Evolutionary conservation across 2,113 vertebrate genomes (phyloP).

Genomic region (Eulacestoma nigropectus): DNA sequence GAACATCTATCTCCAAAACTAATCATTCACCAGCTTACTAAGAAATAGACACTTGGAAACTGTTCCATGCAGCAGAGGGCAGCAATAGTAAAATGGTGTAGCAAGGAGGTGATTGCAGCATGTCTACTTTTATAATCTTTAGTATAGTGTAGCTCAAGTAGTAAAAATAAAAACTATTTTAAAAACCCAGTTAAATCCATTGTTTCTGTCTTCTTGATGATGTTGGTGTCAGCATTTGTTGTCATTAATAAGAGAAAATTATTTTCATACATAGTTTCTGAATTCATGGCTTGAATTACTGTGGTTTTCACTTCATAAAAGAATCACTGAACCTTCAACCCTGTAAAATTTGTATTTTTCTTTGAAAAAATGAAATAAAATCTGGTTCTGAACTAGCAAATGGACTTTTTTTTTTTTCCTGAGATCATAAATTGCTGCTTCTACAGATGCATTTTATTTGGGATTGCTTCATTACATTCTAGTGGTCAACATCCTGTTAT

Average conservation of each 20-base stretch:
- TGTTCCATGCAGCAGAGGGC: conserved; percentile 33
- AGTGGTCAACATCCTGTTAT: not conserved
- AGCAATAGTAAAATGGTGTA: not conserved
- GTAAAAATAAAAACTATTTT: not conserved
- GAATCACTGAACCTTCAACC: not conserved
- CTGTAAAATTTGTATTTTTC: not conserved
- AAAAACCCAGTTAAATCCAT: not conserved
- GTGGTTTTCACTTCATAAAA: not conserved
- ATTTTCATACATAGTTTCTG: not conserved
- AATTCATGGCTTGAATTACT: not conserved
- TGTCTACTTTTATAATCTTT: not conserved
- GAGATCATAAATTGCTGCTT: not conserved
- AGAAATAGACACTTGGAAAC: not conserved
- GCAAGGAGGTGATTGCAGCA: not conserved
- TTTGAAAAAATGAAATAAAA: not conserved
- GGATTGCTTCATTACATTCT: conserved; percentile 30
- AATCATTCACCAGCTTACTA: not conserved
- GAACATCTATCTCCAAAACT: not conserved
- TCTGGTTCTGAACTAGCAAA: not conserved
- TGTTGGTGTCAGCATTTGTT: not conserved
- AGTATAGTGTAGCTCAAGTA: not conserved
- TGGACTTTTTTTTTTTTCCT: not conserved
- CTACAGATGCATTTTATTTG: not conserved
- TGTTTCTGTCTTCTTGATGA: not conserved
- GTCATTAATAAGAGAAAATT: not conserved